phyloP scores from a whole-genome alignment of 2,888 invertebrate species.

The Ormyrus nitidulus region DNA sequence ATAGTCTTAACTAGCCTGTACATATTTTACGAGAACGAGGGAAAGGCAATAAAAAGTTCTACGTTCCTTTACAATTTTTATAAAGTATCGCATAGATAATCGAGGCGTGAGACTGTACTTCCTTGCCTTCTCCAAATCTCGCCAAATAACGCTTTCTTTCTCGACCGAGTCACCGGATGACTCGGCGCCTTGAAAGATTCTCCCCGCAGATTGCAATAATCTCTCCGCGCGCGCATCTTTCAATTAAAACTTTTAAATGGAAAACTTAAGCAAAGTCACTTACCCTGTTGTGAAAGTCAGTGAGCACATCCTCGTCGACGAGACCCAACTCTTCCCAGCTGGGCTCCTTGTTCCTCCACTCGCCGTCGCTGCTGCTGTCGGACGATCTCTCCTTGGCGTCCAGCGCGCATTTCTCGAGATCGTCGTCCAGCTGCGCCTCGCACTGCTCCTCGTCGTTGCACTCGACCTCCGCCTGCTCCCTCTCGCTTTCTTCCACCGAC shows the following conservation, averaged over 20 bases:
- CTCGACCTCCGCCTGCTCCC: not conserved
- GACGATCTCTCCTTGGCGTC: conserved; percentile 56
- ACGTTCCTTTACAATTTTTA: no score
- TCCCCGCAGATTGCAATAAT: no score
- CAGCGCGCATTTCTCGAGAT: conserved; percentile 48
- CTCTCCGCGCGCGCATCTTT: no score
- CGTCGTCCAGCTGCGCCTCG: conserved; percentile 30
- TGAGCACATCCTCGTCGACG: conserved; percentile 79
- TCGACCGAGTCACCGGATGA: no score
- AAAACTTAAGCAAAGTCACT: conserved; percentile 54
- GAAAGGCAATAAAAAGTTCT: no score
- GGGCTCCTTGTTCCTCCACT: conserved; percentile 62
- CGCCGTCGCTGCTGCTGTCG: conserved; percentile 60
- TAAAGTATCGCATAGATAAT: no score
- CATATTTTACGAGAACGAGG: conserved; percentile 1
- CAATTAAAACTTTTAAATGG: no score
- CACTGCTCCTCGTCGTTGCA: not conserved
- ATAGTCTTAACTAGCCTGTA: not conserved
- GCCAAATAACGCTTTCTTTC: no score
- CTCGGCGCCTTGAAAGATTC: no score
- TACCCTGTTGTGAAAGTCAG: conserved; percentile 84
- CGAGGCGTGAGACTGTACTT: no score
- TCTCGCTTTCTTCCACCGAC: conserved; percentile 14
- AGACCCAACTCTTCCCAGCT: conserved; percentile 81
- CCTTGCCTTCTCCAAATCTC: no score